A percentile compares a stretch with the other conserved stretches of the same genome.
Conservation (phyloP, 2,797 vertebrate species). For the Enteromius anoplus region DNA sequence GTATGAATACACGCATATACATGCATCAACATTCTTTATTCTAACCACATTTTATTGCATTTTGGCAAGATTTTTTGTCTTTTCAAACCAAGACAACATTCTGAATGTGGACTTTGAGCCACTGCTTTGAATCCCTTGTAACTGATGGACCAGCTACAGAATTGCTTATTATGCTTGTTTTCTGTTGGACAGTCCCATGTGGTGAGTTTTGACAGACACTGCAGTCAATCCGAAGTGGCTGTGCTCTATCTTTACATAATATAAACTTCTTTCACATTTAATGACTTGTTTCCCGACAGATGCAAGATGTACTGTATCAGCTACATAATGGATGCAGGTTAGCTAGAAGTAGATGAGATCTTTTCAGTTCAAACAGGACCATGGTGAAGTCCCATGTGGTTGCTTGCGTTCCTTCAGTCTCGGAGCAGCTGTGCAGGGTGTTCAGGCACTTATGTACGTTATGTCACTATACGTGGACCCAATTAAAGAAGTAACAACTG, state of each 20-base stretch:
- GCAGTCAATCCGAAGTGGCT: constrained; percentile 9
- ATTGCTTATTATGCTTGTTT: constrained; percentile 18
- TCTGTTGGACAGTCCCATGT: constrained; percentile 2
- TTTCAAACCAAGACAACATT: background rate
- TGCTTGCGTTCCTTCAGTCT: constrained; percentile 62
- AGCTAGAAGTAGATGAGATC: constrained; percentile 17
- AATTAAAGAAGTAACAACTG: constrained; percentile 61
- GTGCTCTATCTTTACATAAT: background rate
- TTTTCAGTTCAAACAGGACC: constrained; percentile 50
- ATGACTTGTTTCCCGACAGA: background rate
- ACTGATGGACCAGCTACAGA: background rate
- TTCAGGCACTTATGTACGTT: constrained; percentile 51
- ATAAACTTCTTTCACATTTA: background rate
- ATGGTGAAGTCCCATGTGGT: constrained; percentile 60
- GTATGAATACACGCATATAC: no score
- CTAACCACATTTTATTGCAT: background rate
- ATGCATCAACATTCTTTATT: no score
- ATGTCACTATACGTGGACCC: constrained; percentile 58
- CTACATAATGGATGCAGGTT: constrained; percentile 14
- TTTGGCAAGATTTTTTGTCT: background rate
- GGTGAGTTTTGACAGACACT: background rate
- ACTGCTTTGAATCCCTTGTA: background rate
- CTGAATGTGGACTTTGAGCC: background rate
- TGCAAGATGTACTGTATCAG: background rate
- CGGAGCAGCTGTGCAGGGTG: constrained; percentile 69